phyloP scores from a whole-genome alignment of 2,113 vertebrate species.

The Panthera uncia region DNA sequence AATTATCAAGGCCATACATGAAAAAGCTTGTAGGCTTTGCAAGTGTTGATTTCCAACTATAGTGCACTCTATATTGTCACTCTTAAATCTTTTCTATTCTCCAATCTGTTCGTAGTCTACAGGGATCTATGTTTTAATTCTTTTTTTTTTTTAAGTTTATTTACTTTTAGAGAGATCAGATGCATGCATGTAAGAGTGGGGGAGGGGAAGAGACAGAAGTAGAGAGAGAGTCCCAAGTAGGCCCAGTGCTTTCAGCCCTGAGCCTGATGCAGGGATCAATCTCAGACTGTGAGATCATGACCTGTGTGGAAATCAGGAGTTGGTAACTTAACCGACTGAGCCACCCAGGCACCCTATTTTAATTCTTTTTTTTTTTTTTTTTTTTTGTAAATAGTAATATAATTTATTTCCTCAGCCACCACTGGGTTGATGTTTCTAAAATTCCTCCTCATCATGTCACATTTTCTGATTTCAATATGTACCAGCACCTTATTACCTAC shows the following conservation, averaged over 20 bases:
- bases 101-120: not conserved
- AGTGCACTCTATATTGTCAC: not conserved
- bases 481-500: not conserved
- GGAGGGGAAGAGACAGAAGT: too few species aligned
- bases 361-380: not conserved
- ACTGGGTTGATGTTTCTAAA: not conserved
- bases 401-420: not conserved
- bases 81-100: not conserved
- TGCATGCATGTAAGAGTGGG: too few species aligned
- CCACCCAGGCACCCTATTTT: not conserved
- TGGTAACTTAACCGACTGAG: too few species aligned
- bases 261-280: too few species aligned
- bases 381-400: not conserved
- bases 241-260: too few species aligned
- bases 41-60: not conserved
- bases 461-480: not conserved
- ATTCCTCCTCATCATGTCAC: not conserved
- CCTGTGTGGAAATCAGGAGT: too few species aligned
- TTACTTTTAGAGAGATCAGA: too few species aligned
- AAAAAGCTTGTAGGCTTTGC: not conserved
- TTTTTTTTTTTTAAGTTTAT: not conserved
- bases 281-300: too few species aligned
- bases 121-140: not conserved
- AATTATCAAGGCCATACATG: conserved; percentile 6
- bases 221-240: too few species aligned